These are phyloP conservation scores for Oenanthe melanoleuca DNA, from an alignment of 2,113 vertebrate species.

Conservation along the genomic window DNA sequence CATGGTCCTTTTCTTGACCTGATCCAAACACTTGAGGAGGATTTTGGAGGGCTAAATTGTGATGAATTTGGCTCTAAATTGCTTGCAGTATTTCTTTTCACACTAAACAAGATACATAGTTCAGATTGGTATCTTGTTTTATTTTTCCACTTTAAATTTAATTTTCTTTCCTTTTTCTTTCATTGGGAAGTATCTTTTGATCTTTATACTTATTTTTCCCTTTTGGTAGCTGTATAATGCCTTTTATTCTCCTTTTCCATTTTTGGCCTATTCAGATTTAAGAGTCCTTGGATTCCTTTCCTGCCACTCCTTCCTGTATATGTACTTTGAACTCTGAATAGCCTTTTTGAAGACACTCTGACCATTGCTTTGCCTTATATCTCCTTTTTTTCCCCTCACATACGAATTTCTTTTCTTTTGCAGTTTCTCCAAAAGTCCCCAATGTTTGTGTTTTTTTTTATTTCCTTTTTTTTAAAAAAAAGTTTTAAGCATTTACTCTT, in stretches of 20 bases:
- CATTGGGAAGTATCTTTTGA: not conserved
- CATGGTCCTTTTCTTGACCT: not conserved
- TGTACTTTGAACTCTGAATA: constrained; percentile 29
- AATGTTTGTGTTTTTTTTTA: not conserved
- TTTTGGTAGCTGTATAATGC: not conserved
- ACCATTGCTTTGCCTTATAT: not conserved
- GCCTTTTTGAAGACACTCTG: not conserved
- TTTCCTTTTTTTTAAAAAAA: not conserved
- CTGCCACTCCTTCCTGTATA: constrained; percentile 26
- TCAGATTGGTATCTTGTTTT: not conserved
- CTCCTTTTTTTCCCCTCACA: not conserved
- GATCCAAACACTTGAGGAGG: not conserved
- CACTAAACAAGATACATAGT: not conserved
- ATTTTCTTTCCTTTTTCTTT: not conserved
- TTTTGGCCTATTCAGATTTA: not conserved
- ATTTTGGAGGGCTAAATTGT: not conserved
- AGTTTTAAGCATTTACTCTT: not conserved
- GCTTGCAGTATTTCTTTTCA: not conserved
- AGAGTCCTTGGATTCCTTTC: constrained; percentile 25
- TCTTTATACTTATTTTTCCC: not conserved
- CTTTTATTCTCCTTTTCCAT: not conserved
- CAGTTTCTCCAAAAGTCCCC: not conserved
- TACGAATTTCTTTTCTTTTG: not conserved
- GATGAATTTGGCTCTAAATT: not conserved
- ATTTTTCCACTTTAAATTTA: not conserved